Evolutionary conservation across 2,888 invertebrate species (phyloP), one percentile per base, ranked within the genome.

Genomic region (Diploptera punctata): DNA sequence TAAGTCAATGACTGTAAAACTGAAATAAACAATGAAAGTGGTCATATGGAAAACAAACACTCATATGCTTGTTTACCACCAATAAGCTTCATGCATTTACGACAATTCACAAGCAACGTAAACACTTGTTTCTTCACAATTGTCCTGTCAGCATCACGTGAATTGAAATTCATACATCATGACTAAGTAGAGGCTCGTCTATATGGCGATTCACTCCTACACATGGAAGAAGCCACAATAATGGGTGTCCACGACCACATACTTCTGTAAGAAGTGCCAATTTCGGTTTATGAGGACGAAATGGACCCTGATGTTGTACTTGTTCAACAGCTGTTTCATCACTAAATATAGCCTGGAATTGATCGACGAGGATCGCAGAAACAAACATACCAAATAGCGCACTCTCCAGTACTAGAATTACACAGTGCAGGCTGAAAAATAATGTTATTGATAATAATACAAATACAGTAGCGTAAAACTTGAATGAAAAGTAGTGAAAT

Each of bases 321-420:
- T 92, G 90, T 81, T 95, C 94, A 0, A 94, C 89, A 0, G 92
- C 91, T 21, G 94, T 95, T 83, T 95, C 94, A 80, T 95, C 95
- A 72, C 90, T 89, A 75, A 94, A 87, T 78, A 95, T 93, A 9
- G 93, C 93, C 81, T 93, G 91, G 76, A 95, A 85, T 83, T 95
- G 93, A 85, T 95, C 95, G 77, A 93, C 90, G 83, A 95, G 89
- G 76, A 97, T 94, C 52, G 93, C 94, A 72, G 92, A 86, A 18
- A 95, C 95, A 82, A 96, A 96, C 80, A 97, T 87, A 9, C 95
- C 95, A 83, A 96, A 97, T 29, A 97, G 84, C 7, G 92, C 87
- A 73, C 93, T 91, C 82, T 95, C 95, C 82, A 96, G 83, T 73
- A 93, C 86, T 76, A 95, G 84, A 78, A 94, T 89, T 65, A 95